Conservation (phyloP, 2,797 vertebrate species). For the Enteromius fasciolatus region DNA sequence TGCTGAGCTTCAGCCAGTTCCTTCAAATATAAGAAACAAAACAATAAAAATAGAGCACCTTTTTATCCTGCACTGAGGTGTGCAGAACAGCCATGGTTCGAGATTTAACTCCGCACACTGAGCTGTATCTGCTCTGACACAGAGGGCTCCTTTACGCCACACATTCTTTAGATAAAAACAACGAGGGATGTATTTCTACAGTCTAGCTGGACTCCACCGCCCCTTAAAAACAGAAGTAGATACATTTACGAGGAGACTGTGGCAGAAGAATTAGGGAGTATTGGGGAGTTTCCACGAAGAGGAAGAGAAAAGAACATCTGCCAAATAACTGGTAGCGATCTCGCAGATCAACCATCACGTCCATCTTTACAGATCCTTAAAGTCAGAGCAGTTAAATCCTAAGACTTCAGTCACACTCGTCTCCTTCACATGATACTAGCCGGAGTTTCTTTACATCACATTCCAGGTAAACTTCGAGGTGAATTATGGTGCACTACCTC, state of each 20-base stretch:
- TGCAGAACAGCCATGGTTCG: neutral
- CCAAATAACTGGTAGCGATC: no score
- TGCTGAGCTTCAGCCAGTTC: constrained; percentile 83
- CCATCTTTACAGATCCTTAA: neutral
- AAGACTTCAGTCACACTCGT: neutral
- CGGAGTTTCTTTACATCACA: neutral
- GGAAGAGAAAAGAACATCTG: no score
- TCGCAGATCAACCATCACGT: neutral
- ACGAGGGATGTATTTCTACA: neutral
- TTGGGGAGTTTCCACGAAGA: no score
- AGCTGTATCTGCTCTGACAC: neutral
- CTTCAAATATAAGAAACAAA: constrained; percentile 69
- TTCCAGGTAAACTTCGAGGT: neutral
- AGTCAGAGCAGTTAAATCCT: neutral
- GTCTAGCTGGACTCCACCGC: neutral
- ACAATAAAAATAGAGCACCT: neutral
- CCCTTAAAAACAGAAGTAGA: neutral
- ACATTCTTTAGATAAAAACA: neutral
- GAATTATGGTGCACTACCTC: constrained; percentile 76
- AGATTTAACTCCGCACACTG: no score
- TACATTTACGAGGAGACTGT: neutral
- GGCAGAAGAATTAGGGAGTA: neutral
- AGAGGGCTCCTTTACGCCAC: no score
- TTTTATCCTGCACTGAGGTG: neutral
- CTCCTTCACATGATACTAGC: neutral